Base-by-base conservation (phyloP, 1,140 invertebrate species). In the Drosophila nebulosa region DNA sequence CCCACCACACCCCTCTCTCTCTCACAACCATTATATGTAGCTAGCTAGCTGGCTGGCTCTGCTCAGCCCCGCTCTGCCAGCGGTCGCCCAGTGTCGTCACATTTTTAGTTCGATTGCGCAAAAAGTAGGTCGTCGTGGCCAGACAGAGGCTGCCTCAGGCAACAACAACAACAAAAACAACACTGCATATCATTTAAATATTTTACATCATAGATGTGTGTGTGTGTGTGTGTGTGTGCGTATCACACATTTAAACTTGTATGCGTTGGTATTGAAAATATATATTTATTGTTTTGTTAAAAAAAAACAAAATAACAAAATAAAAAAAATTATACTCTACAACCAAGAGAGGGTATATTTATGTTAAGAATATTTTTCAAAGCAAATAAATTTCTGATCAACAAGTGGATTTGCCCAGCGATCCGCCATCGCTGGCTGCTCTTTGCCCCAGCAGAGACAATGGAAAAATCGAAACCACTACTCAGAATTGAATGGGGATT, bases 51-150 rank as follows among this genome's bases (percentile, higher is more conserved):
- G 2, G 9, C 35, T 26, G 52, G 32, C 66, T 46, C n/a, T n/a
- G n/a, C n/a, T n/a, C n/a, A n/a, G n/a, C 42, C 65, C 58, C 50
- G 50, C 46, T 35, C 68, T 26, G 12, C 57, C n/a, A 10, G 18
- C 5, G 51, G 30, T 52, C 65, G 32, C 32, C 52, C 53, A 46
- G 64, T 60, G 64, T 74, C 81, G 22, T 78, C 81, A 86, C 67
- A 66, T 64, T 86, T 75, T 79, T 75, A 78, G 81, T 86, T 85
- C 81, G 81, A 81, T 85, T 86, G 78, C 81, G 81, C 81, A 85
- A 88, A 81, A 85, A 86, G 81, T 85, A 85, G 81, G 81, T 85
- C 81, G 81, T 69, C 64, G 77, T 61, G 81, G 81, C 83, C 81
- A 85, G 80, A 85, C 80, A 64, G 62, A 73, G 65, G 70, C 74